Percentiles rank a stretch among this genome's conserved stretches.
phyloP scores from a whole-genome alignment of 1,140 invertebrate genomes.

The Teleogryllus occipitalis region DNA sequence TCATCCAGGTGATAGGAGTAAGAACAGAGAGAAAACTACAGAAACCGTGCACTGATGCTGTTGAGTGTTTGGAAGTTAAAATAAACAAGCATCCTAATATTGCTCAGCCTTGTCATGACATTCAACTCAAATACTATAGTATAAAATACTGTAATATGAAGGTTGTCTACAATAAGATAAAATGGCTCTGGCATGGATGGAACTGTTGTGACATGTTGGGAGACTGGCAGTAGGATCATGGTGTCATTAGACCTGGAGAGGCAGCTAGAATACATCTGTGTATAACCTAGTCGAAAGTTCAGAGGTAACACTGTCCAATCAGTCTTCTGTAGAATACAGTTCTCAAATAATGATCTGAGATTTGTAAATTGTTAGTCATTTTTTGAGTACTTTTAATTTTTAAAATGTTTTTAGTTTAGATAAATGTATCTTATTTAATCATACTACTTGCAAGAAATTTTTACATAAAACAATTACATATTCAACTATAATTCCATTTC shows the following conservation, averaged over 20 bases:
- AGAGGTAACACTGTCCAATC: background rate
- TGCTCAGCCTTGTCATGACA: no score
- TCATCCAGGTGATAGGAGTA: background rate
- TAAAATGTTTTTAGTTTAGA: background rate
- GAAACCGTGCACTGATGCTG: no score
- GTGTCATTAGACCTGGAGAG: background rate
- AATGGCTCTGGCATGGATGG: no score
- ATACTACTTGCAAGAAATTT: background rate
- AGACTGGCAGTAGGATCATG: no score
- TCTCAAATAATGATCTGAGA: background rate
- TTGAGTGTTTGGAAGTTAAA: no score
- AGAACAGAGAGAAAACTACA: background rate
- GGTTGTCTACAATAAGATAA: no score
- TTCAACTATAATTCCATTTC: conserved; percentile 12
- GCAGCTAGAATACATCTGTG: background rate
- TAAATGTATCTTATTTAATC: background rate
- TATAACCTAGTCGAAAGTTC: background rate
- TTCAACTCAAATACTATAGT: no score
- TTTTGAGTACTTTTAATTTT: background rate
- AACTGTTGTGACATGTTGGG: no score
- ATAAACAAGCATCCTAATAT: no score
- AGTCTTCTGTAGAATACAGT: background rate
- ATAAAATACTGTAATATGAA: no score
- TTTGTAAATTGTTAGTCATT: background rate
- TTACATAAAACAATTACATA: background rate